These are phyloP conservation scores for Berghia stephanieae DNA, from an alignment of 1,140 invertebrate species.

Conservation along the genomic window DNA sequence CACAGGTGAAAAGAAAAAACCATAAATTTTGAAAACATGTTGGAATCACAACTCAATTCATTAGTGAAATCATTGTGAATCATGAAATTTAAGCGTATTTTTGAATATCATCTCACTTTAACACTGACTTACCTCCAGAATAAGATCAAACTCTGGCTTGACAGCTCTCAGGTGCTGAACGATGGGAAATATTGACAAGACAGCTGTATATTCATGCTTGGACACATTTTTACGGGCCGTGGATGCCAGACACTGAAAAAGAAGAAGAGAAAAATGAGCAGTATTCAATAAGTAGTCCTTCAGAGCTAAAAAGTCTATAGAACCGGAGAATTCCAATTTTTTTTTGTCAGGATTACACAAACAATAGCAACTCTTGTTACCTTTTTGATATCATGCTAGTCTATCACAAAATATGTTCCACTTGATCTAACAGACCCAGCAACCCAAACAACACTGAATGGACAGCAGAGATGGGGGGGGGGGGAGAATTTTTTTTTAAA, in stretches of 20 bases:
- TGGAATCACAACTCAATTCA: background rate
- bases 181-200: constrained; percentile 86
- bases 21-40: too few relatives aligned
- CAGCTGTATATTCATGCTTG: constrained; percentile 83
- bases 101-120: background rate
- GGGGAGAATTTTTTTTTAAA: too few relatives aligned
- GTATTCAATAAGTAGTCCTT: too few relatives aligned
- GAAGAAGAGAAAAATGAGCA: constrained; percentile 37
- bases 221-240: constrained; percentile 82
- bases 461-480: too few relatives aligned
- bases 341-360: too few relatives aligned
- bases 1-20: too few relatives aligned
- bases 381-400: too few relatives aligned
- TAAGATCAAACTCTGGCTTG: constrained; percentile 82
- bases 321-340: too few relatives aligned
- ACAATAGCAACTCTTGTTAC: too few relatives aligned
- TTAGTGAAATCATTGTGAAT: background rate
- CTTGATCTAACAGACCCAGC: background rate
- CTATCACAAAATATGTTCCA: background rate
- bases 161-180: constrained; percentile 82
- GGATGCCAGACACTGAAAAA: constrained; percentile 76
- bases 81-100: background rate
- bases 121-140: constrained; percentile 56
- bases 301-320: too few relatives aligned
- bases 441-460: too few relatives aligned